phyloP scores from a whole-genome alignment of 2,888 invertebrate genomes.

The Dichetophora obliterata region DNA sequence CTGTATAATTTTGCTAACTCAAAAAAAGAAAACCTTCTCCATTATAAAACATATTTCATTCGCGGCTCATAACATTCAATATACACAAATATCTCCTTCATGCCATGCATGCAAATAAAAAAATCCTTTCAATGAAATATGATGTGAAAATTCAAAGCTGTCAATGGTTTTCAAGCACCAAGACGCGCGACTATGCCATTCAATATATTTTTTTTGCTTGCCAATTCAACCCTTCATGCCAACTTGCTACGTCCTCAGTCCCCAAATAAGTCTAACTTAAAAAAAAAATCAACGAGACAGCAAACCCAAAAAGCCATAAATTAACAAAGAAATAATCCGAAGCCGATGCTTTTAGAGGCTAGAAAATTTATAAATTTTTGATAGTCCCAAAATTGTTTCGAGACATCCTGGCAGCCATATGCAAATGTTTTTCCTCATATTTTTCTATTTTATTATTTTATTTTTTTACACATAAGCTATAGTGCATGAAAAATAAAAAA shows the following conservation, averaged over 20 bases:
- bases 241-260: background rate
- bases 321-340: constrained; percentile 30
- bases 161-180: constrained; percentile 25
- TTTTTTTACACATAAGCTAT: background rate
- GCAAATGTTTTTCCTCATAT: constrained; percentile 22
- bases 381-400: constrained; percentile 28
- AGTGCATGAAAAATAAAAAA: background rate
- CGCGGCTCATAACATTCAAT: constrained; percentile 35
- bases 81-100: background rate
- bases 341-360: no score
- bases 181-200: constrained; percentile 19
- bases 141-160: constrained; percentile 42
- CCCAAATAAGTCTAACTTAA: background rate
- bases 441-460: background rate
- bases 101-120: constrained; percentile 13
- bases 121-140: constrained; percentile 37
- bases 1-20: no score
- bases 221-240: background rate
- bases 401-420: constrained; percentile 38
- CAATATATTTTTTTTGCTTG: constrained; percentile 16
- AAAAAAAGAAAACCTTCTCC: background rate
- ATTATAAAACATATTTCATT: constrained; percentile 26
- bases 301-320: constrained; percentile 25
- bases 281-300: background rate
- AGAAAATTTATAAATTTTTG: constrained; percentile 36